These are phyloP conservation scores for Leucophenga maculata DNA, from an alignment of 2,888 invertebrate genomes.

Conservation along the genomic window DNA sequence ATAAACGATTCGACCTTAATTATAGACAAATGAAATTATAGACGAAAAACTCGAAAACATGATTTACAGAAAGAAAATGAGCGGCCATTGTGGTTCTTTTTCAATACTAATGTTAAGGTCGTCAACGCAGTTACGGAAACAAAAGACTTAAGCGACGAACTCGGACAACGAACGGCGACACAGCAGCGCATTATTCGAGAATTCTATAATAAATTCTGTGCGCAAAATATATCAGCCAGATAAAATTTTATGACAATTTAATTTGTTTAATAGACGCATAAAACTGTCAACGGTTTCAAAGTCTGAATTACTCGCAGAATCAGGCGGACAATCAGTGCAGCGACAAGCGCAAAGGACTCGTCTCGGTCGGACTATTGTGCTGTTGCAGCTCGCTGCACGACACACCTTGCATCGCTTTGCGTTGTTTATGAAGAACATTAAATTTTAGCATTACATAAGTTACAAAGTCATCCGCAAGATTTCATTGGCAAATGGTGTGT, in stretches of 20 bases:
- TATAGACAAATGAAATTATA: conserved; percentile 28
- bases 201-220: neutral
- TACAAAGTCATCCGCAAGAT: conserved; percentile 24
- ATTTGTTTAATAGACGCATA: conserved; percentile 59
- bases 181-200: too few species aligned
- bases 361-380: neutral
- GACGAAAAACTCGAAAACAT: neutral
- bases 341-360: conserved; percentile 6
- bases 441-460: conserved; percentile 63
- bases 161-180: conserved; percentile 5
- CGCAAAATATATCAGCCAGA: conserved; percentile 20
- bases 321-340: neutral
- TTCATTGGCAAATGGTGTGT: too few species aligned
- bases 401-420: neutral
- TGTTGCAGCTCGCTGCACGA: neutral
- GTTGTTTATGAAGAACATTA: conserved; percentile 59
- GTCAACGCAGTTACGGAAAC: conserved; percentile 11
- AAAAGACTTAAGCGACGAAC: conserved; percentile 38
- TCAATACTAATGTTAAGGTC: conserved; percentile 12
- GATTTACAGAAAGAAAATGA: neutral
- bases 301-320: neutral
- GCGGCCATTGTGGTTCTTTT: neutral
- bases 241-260: conserved; percentile 57
- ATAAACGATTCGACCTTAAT: conserved; percentile 42
- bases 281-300: conserved; percentile 40